Conservation (phyloP, 2,888 invertebrate species). For the Drosophila affinis region DNA sequence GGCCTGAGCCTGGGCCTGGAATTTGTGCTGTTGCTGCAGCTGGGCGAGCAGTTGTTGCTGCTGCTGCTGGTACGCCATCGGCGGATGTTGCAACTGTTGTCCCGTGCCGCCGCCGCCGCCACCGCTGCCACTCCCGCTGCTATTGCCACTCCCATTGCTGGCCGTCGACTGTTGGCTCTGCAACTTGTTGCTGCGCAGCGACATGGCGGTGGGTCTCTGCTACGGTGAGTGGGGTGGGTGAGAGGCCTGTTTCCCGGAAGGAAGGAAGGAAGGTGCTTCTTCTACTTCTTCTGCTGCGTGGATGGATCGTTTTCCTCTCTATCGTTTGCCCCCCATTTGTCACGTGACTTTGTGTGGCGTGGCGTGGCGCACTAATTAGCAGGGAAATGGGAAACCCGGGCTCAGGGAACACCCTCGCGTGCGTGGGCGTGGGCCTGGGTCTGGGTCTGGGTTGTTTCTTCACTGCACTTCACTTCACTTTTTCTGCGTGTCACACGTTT, state of each 20-base stretch:
- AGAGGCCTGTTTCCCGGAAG: too few relatives aligned
- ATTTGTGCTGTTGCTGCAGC: constrained; percentile 75
- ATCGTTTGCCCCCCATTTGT: constrained; percentile 20
- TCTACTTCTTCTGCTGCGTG: not conserved
- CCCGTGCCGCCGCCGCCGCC: not conserved
- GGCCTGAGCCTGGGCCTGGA: constrained; percentile 62
- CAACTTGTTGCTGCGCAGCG: constrained; percentile 83
- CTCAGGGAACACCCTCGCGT: constrained; percentile 43
- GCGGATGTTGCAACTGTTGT: constrained; percentile 56
- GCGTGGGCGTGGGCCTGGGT: constrained; percentile 47
- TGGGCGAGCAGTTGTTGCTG: constrained; percentile 73
- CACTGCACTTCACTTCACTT: constrained; percentile 55
- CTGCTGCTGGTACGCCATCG: constrained; percentile 69
- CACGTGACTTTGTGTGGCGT: constrained; percentile 35
- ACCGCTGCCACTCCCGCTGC: constrained; percentile 48
- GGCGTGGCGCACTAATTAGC: constrained; percentile 52
- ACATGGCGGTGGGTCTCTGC: constrained; percentile 68
- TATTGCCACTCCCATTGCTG: constrained; percentile 56
- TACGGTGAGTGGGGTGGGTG: not conserved
- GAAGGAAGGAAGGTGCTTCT: not conserved
- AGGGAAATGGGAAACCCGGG: not conserved
- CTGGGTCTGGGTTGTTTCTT: constrained; percentile 5
- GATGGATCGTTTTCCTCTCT: not conserved
- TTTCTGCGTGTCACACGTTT: constrained; percentile 38
- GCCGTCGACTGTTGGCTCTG: constrained; percentile 56